Evolutionary conservation across 2,797 vertebrate species (phyloP).

Genomic region (Threskiornis aethiopicus): DNA sequence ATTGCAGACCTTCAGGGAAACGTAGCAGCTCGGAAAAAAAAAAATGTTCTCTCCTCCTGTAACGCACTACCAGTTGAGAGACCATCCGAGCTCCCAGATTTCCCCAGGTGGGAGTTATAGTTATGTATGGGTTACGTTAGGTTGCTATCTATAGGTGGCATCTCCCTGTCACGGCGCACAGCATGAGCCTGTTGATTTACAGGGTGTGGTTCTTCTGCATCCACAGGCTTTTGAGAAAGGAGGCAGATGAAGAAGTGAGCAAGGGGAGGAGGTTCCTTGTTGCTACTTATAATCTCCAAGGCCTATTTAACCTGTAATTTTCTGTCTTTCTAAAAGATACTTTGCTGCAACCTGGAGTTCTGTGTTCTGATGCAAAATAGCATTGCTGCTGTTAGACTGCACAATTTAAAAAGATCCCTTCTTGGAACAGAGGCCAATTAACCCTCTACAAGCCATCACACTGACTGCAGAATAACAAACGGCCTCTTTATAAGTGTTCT

Average conservation of each 20-base stretch:
- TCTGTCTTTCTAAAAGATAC: background rate
- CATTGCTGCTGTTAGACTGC: background rate
- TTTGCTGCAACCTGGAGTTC: background rate
- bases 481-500: background rate
- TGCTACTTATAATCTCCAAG: background rate
- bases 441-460: background rate
- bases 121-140: background rate
- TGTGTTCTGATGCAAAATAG: background rate
- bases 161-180: fast-evolving
- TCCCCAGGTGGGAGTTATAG: background rate
- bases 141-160: background rate
- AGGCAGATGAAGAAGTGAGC: background rate
- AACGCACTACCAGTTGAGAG: background rate
- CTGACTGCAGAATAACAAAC: background rate
- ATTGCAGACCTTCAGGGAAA: background rate
- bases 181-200: background rate
- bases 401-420: background rate
- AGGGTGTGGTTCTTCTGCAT: background rate
- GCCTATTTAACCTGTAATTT: background rate
- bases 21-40: background rate
- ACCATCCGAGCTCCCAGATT: background rate
- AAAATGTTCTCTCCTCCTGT: background rate
- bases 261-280: background rate
- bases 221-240: background rate
- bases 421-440: background rate